Percentiles rank a stretch among this genome's conserved stretches.
These are phyloP conservation scores for Andricus quercusramuli DNA, from an alignment of 2,888 invertebrate species.

Conservation along the genomic window DNA sequence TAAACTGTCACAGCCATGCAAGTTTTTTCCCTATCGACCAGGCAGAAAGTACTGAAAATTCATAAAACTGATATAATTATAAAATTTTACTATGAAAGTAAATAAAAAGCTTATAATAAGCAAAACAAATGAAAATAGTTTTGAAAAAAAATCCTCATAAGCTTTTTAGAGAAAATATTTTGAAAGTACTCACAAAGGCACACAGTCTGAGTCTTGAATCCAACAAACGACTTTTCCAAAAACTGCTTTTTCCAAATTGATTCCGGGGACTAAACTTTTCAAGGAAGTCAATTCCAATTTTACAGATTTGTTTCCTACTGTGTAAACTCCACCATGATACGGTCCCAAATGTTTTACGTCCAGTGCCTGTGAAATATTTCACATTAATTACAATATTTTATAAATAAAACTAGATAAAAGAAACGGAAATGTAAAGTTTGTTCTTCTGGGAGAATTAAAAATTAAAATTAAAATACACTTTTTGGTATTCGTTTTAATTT, in stretches of 20 bases:
- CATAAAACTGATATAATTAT: constrained; percentile 7
- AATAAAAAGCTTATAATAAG: constrained; percentile 2
- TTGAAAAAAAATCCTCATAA: background rate
- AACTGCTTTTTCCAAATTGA: constrained; percentile 85
- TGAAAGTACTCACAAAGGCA: constrained; percentile 84
- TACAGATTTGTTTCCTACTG: constrained; percentile 79
- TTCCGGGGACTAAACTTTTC: constrained; percentile 82
- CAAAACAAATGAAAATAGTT: constrained; percentile 30
- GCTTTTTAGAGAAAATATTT: constrained; percentile 39
- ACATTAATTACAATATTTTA: background rate
- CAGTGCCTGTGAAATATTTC: constrained; percentile 80
- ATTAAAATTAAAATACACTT: background rate
- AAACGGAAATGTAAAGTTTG: background rate
- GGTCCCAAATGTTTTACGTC: constrained; percentile 86
- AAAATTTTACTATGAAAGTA: constrained; percentile 15
- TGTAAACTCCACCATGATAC: constrained; percentile 82
- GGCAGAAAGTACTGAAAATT: constrained; percentile 87
- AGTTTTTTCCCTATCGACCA: constrained; percentile 86
- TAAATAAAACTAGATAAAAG: background rate
- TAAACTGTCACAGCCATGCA: constrained; percentile 90
- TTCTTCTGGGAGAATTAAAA: too few relatives aligned
- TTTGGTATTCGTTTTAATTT: too few relatives aligned
- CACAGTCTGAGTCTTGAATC: constrained; percentile 86
- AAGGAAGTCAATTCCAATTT: constrained; percentile 80
- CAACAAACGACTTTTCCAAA: constrained; percentile 91